Evolutionary conservation across 2,113 vertebrate species (phyloP).

Genomic region (Onychorhynchus coronatus): DNA sequence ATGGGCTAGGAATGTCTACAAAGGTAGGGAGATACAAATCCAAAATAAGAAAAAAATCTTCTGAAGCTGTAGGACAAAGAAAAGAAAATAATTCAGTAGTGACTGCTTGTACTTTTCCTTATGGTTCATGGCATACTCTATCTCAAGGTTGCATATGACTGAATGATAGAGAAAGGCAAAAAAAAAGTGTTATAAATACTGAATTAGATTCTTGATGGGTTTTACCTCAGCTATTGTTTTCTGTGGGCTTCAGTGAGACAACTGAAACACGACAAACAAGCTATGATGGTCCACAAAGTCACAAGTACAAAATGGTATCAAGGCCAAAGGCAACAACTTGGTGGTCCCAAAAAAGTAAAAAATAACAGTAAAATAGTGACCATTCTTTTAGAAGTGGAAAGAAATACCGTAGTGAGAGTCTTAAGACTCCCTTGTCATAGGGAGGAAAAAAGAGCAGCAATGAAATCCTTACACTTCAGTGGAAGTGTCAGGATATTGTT

Average conservation of each 20-base stretch:
- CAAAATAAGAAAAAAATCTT: background rate
- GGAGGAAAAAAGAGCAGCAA: background rate
- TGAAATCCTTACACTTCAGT: background rate
- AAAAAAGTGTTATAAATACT: background rate
- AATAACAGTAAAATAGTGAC: background rate
- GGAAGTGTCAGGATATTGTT: background rate
- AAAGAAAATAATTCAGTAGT: background rate
- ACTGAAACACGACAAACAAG: background rate
- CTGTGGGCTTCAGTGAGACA: background rate
- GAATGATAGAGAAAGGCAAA: background rate
- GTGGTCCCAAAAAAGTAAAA: background rate
- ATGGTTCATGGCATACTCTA: background rate
- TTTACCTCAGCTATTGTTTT: background rate
- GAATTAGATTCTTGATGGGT: background rate
- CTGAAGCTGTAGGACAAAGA: background rate
- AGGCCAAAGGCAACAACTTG: background rate
- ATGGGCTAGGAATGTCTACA: background rate
- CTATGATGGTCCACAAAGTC: background rate
- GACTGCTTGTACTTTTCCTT: background rate
- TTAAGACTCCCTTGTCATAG: background rate
- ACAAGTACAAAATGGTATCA: background rate
- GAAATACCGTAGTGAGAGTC: background rate
- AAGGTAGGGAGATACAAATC: background rate
- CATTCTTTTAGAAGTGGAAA: background rate
- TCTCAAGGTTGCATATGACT: background rate